Evolutionary conservation across 2,888 invertebrate genomes (phyloP).

Genomic region (Craniophora ligustri): DNA sequence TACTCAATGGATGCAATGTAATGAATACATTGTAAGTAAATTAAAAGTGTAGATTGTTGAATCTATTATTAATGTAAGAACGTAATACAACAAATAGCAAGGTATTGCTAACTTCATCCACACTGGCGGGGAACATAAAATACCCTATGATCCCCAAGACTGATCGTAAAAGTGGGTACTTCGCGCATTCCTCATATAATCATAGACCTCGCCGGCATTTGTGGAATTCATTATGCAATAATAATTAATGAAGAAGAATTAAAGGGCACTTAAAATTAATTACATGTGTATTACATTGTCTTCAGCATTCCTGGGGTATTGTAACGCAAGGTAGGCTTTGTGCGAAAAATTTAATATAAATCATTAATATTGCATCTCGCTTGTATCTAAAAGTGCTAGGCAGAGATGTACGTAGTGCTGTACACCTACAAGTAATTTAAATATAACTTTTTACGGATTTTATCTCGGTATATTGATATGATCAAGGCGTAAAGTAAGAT

Average conservation of each 20-base stretch:
- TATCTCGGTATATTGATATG: too few relatives aligned
- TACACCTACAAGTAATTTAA: too few relatives aligned
- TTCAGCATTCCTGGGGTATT: too few relatives aligned
- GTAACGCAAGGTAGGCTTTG: too few relatives aligned
- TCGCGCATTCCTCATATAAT: constrained; percentile 7
- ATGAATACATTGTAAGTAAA: not conserved
- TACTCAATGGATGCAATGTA: not conserved
- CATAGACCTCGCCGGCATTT: constrained; percentile 2
- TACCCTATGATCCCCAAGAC: not conserved
- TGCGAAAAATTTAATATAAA: too few relatives aligned
- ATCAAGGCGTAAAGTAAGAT: too few relatives aligned
- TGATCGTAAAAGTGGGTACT: constrained; percentile 7
- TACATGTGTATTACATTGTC: too few relatives aligned
- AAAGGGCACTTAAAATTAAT: not conserved
- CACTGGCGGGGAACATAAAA: constrained; percentile 5
- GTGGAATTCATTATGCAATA: constrained; percentile 3
- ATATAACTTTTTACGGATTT: too few relatives aligned
- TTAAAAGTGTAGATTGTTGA: constrained; percentile 1
- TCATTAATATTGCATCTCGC: too few relatives aligned
- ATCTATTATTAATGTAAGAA: not conserved
- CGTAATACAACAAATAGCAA: not conserved
- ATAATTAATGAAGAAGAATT: not conserved
- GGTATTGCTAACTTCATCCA: constrained; percentile 1
- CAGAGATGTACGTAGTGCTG: too few relatives aligned
- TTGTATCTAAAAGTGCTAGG: too few relatives aligned